Percentiles rank a stretch among this genome's conserved stretches.
Conservation (phyloP, 2,888 invertebrate genomes). For the Aethes cnicana region DNA sequence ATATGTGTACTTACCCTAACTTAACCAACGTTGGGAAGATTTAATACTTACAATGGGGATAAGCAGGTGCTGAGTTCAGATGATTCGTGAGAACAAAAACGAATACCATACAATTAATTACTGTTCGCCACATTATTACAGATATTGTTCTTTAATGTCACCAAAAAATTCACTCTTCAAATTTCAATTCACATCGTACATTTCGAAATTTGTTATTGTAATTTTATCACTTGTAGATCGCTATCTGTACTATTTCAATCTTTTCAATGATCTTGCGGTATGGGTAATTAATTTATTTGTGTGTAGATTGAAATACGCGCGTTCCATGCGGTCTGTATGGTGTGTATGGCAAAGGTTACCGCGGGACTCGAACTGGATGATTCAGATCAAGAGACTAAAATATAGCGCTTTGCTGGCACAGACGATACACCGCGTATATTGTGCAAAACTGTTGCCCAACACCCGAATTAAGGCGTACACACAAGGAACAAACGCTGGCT, state of each 20-base stretch:
- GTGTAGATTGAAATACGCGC: slow-evolving; percentile 14
- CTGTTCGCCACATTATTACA: slow-evolving; percentile 21
- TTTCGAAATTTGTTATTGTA: slow-evolving; percentile 15
- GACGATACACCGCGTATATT: slow-evolving; percentile 21
- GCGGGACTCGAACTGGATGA: slow-evolving; percentile 22
- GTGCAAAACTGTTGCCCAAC: slow-evolving; percentile 29
- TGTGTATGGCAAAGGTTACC: slow-evolving; percentile 23
- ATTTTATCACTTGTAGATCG: slow-evolving; percentile 14
- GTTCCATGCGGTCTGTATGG: slow-evolving; percentile 11
- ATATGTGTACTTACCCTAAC: no score
- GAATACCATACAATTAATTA: slow-evolving; percentile 32
- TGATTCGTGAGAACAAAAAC: slow-evolving; percentile 34
- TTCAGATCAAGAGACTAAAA: slow-evolving; percentile 27
- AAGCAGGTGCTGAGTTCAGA: slow-evolving; percentile 41
- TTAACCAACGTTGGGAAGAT: no score
- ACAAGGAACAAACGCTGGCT: slow-evolving; percentile 1
- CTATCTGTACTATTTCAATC: slow-evolving; percentile 18
- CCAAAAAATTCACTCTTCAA: no score
- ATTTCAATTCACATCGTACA: no score
- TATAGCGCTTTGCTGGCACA: slow-evolving; percentile 21
- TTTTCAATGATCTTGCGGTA: slow-evolving; percentile 12
- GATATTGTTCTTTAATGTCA: no score
- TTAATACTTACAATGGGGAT: slow-evolving; percentile 54
- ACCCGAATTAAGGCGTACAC: slow-evolving; percentile 4
- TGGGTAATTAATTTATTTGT: slow-evolving; percentile 23